Conservation (phyloP, 2,888 invertebrate species). For the Orchestes rusci region DNA sequence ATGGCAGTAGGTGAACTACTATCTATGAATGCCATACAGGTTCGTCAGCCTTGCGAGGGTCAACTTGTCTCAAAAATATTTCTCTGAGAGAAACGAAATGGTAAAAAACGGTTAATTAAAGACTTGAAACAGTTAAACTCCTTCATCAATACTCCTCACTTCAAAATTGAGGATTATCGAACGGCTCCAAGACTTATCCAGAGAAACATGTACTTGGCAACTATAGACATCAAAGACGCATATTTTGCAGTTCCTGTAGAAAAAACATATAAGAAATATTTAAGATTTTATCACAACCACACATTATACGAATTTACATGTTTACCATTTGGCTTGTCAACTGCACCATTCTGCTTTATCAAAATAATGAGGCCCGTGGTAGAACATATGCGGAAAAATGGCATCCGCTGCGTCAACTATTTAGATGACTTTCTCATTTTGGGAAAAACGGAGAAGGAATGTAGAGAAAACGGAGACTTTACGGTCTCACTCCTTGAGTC, state of each 20-base stretch:
- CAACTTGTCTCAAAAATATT: constrained; percentile 2
- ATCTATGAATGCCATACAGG: not conserved
- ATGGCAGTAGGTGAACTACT: not conserved
- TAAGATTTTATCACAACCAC: constrained; percentile 25
- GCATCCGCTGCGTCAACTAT: not conserved
- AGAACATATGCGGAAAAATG: not conserved
- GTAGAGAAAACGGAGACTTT: not conserved
- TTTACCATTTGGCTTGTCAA: not conserved
- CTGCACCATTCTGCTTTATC: not conserved
- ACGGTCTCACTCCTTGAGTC: not conserved
- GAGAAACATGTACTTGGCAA: constrained; percentile 12
- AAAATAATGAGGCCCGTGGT: not conserved
- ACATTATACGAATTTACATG: constrained; percentile 21
- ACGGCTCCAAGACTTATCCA: constrained; percentile 23
- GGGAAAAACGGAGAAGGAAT: not conserved
- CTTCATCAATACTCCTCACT: constrained; percentile 20
- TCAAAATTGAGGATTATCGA: constrained; percentile 29
- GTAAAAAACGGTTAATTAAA: not conserved
- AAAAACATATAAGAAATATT: constrained; percentile 21
- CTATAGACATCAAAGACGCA: constrained; percentile 20
- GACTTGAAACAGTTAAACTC: not conserved
- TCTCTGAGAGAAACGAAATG: not conserved
- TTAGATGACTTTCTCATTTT: not conserved
- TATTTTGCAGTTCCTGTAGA: constrained; percentile 26
- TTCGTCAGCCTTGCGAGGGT: not conserved